Conservation (phyloP, 2,797 vertebrate species). For the Arnoldichthys spilopterus region DNA sequence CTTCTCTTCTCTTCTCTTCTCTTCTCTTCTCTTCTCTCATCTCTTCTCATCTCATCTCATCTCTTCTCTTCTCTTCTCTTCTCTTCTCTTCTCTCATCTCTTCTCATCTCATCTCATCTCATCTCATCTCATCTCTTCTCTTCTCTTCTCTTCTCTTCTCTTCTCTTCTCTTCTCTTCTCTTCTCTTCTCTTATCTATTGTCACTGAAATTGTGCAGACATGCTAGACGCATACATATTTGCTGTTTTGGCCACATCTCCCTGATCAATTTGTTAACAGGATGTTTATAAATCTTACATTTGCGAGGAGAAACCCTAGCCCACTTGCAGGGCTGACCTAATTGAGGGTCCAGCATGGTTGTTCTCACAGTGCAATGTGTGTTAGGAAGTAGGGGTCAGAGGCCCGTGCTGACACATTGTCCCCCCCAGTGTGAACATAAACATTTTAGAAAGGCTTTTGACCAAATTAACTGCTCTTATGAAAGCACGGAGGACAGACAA, state of each 20-base stretch:
- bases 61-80: background rate
- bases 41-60: background rate
- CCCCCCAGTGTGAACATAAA: slow-evolving; percentile 87
- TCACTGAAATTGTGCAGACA: slow-evolving; percentile 32
- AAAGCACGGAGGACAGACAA: slow-evolving; percentile 54
- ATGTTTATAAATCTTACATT: slow-evolving; percentile 84
- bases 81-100: background rate
- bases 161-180: background rate
- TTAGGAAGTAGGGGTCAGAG: slow-evolving; percentile 82
- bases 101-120: background rate
- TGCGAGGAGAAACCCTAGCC: slow-evolving; percentile 74
- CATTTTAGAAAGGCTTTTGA: slow-evolving; percentile 83
- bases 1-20: no score
- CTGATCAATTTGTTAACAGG: slow-evolving; percentile 78
- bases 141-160: background rate
- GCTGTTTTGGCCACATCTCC: slow-evolving; percentile 59
- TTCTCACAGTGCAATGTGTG: slow-evolving; percentile 78
- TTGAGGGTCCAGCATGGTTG: slow-evolving; percentile 82
- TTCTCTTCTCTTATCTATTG: background rate
- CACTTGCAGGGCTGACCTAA: slow-evolving; percentile 79
- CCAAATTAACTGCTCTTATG: slow-evolving; percentile 79
- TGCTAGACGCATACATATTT: slow-evolving; percentile 49
- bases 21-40: background rate
- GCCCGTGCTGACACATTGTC: slow-evolving; percentile 81
- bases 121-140: background rate